These are phyloP conservation scores for Hypocryptadius cinnamomeus DNA, from an alignment of 2,113 vertebrate species.

Conservation along the genomic window DNA sequence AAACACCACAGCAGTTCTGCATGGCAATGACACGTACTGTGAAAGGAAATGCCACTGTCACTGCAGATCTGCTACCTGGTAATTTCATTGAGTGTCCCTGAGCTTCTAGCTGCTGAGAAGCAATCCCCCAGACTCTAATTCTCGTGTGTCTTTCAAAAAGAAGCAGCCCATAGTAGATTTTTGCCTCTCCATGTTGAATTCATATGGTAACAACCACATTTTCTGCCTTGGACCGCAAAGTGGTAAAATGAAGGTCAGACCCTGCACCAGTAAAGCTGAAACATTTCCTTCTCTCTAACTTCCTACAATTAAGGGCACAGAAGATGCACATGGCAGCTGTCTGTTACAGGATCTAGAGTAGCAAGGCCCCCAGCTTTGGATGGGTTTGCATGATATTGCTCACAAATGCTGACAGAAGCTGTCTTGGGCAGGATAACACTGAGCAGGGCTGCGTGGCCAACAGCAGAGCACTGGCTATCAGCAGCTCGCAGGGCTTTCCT, in stretches of 20 bases:
- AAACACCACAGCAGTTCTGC: background rate
- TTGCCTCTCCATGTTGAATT: background rate
- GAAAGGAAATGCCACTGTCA: background rate
- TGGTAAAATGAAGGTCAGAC: background rate
- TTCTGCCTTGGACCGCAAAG: background rate
- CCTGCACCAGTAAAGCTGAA: background rate
- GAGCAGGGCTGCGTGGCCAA: background rate
- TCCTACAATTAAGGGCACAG: background rate
- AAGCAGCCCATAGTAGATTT: background rate
- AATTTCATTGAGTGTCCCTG: background rate
- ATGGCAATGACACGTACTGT: accelerated
- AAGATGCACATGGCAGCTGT: background rate
- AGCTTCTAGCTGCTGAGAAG: background rate
- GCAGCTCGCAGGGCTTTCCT: background rate
- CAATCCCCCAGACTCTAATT: background rate
- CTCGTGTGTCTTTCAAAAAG: background rate
- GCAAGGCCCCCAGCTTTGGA: background rate
- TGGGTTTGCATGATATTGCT: background rate
- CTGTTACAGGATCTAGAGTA: background rate
- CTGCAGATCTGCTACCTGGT: background rate
- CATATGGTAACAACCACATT: background rate
- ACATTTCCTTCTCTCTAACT: background rate
- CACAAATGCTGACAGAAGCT: background rate
- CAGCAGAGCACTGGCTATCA: accelerated
- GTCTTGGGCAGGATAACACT: background rate